Percentiles rank a stretch among this genome's conserved stretches.
Conservation (phyloP, 2,888 invertebrate species). For the Cyaniris semiargus region DNA sequence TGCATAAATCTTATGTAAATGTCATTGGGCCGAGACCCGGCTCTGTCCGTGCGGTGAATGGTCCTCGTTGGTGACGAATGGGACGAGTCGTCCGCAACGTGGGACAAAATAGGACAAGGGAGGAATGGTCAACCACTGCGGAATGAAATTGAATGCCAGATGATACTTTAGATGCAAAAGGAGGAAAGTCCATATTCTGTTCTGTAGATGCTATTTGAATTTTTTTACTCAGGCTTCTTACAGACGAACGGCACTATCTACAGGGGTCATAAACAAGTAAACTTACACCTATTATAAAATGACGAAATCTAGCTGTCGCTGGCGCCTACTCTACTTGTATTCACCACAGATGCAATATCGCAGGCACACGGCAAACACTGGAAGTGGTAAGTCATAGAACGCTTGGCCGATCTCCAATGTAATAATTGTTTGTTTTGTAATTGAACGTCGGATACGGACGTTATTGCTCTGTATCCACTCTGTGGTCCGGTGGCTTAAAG, state of each 20-base stretch:
- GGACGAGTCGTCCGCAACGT: neutral
- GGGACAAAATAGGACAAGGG: neutral
- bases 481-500: neutral
- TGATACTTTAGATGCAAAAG: neutral
- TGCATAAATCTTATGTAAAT: conserved; percentile 21
- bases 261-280: too few species aligned
- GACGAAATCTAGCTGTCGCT: too few species aligned
- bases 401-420: neutral
- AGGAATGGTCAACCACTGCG: neutral
- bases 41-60: conserved; percentile 4
- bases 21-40: conserved; percentile 1
- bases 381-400: neutral
- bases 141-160: neutral
- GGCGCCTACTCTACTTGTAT: too few species aligned
- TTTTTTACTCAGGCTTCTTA: too few species aligned
- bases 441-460: neutral
- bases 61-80: conserved; percentile 8
- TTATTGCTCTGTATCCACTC: neutral
- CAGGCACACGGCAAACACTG: neutral
- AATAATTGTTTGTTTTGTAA: conserved; percentile 13
- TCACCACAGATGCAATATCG: neutral
- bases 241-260: too few species aligned
- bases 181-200: too few species aligned
- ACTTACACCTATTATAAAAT: too few species aligned
- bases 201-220: too few species aligned